A percentile compares a stretch with the other conserved stretches of the same genome.
Evolutionary conservation across 2,113 vertebrate species (phyloP).

Genomic region (Balaeniceps rex): DNA sequence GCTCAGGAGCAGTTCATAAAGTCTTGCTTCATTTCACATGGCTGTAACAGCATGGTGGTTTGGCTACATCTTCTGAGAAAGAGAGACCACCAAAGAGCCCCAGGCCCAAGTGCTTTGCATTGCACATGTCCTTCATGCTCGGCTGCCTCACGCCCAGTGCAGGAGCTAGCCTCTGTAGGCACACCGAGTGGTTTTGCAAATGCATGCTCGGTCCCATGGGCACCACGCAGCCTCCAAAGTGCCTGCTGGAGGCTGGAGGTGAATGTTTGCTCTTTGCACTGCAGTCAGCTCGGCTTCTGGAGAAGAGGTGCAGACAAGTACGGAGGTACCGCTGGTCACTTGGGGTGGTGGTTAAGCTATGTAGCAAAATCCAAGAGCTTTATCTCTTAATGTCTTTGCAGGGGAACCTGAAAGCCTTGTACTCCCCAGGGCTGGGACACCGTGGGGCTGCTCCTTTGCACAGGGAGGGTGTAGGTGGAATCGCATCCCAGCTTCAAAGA

Average conservation of each 20-base stretch:
- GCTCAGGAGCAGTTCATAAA: neutral
- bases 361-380: neutral
- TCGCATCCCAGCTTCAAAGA: neutral
- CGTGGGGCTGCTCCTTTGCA: neutral
- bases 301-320: neutral
- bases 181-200: neutral
- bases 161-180: neutral
- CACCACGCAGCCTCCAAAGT: rapidly evolving
- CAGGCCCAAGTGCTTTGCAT: neutral
- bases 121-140: rapidly evolving
- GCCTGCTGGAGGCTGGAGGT: neutral
- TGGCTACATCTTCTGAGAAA: neutral
- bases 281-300: neutral
- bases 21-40: neutral
- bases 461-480: neutral
- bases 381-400: neutral
- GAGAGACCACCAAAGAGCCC: neutral
- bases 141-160: rapidly evolving
- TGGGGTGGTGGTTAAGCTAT: neutral
- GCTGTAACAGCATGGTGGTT: neutral
- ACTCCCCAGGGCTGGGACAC: neutral
- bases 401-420: neutral
- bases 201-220: neutral
- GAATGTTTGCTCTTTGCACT: neutral
- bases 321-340: neutral